These are phyloP conservation scores for Protobothrops mucrosquamatus DNA, from an alignment of 2,113 vertebrate genomes.

Conservation along the genomic window DNA sequence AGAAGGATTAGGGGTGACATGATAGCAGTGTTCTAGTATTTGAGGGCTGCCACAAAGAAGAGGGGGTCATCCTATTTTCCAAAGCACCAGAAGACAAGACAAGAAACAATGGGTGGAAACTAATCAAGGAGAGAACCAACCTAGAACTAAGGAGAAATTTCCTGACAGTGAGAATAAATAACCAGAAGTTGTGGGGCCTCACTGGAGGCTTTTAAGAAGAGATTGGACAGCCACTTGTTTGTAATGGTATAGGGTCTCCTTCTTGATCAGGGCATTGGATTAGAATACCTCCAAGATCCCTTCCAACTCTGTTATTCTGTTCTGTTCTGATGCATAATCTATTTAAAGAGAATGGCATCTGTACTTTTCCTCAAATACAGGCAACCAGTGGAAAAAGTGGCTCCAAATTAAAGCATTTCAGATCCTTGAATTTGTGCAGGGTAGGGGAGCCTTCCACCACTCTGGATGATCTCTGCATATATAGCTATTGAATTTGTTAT, in stretches of 20 bases:
- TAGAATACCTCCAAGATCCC: too few relatives aligned
- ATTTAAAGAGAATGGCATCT: neutral
- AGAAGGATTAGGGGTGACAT: neutral
- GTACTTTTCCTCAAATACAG: neutral
- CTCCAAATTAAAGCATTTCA: neutral
- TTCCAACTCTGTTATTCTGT: too few relatives aligned
- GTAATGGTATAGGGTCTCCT: too few relatives aligned
- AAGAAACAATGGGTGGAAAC: neutral
- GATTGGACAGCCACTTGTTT: too few relatives aligned
- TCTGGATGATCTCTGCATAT: neutral
- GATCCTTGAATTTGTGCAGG: neutral
- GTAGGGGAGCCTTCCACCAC: neutral
- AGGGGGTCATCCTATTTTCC: neutral
- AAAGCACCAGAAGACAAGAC: neutral
- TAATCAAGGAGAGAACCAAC: neutral
- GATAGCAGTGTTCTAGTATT: neutral
- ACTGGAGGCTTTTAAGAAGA: too few relatives aligned
- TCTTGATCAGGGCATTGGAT: too few relatives aligned
- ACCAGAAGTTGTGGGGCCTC: neutral
- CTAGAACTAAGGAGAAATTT: neutral
- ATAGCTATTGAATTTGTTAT: neutral
- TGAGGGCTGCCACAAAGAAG: neutral
- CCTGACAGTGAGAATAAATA: neutral
- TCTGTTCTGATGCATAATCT: neutral
- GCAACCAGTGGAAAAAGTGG: neutral